Evolutionary conservation across 2,113 vertebrate genomes (phyloP).

Genomic region (Sinocyclocheilus maitianheensis): DNA sequence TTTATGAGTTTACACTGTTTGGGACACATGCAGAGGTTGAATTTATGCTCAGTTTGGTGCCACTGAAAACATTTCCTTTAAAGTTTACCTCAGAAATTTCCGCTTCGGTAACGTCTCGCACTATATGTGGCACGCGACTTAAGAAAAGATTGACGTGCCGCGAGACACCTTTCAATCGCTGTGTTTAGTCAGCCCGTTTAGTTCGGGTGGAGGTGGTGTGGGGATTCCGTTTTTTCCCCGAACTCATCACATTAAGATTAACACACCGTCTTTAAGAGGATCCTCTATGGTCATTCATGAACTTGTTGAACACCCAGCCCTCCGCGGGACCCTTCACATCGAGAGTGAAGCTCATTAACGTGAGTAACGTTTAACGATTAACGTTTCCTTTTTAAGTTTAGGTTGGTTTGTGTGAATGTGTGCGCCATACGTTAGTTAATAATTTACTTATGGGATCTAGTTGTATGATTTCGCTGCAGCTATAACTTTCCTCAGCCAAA

Average conservation of each 20-base stretch:
- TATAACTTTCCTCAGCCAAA: conserved; percentile 1
- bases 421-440: not conserved
- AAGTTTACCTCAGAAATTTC: conserved; percentile 65
- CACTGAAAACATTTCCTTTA: conserved; percentile 70
- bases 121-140: conserved; percentile 68
- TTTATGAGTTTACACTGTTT: conserved; percentile 67
- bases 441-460: not conserved
- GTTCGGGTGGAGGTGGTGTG: conserved; percentile 44
- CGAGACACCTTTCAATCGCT: conserved; percentile 40
- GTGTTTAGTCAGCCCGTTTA: conserved; percentile 56
- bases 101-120: conserved; percentile 49
- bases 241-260: conserved; percentile 63
- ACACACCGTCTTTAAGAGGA: conserved; percentile 69
- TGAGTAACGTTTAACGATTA: conserved; percentile 62
- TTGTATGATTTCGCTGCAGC: not conserved
- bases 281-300: conserved; percentile 64
- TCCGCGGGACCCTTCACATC: conserved; percentile 35
- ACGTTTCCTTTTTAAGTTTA: not conserved
- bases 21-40: conserved; percentile 55
- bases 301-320: conserved; percentile 75
- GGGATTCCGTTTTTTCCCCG: conserved; percentile 26
- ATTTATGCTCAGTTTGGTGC: conserved; percentile 47
- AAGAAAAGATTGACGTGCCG: conserved; percentile 68
- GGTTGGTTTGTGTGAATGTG: not conserved
- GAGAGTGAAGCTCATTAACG: conserved; percentile 55